A percentile compares a stretch with the other conserved stretches of the same genome.
These are phyloP conservation scores for Helostoma temminkii DNA, from an alignment of 2,797 vertebrate genomes.

Conservation along the genomic window DNA sequence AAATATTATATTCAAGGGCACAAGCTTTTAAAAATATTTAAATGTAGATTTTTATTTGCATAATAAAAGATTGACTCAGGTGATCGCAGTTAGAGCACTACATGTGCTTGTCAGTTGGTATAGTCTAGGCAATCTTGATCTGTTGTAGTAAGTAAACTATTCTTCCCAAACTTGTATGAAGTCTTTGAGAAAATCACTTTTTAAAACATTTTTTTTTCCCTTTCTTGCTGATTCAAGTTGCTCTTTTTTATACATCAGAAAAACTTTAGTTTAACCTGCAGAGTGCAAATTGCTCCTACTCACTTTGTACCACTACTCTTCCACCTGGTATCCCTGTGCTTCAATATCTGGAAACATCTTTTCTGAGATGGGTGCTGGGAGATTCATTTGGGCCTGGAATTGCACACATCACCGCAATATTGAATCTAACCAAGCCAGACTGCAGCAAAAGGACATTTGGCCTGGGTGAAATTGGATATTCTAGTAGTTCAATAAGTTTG, in stretches of 20 bases:
- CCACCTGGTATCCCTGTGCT: slow-evolving; percentile 78
- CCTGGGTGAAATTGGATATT: slow-evolving; percentile 83
- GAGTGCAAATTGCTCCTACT: slow-evolving; percentile 75
- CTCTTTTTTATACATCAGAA: slow-evolving; percentile 48
- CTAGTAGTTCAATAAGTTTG: slow-evolving; percentile 80
- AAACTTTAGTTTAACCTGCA: slow-evolving; percentile 77
- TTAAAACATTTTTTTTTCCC: no score
- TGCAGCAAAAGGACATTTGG: slow-evolving; percentile 80
- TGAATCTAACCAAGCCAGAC: slow-evolving; percentile 85
- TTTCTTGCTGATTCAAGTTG: slow-evolving; percentile 57
- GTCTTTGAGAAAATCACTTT: no score
- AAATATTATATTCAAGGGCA: not conserved
- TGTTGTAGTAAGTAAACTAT: no score
- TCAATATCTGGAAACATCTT: slow-evolving; percentile 84
- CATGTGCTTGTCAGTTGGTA: no score
- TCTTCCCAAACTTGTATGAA: no score
- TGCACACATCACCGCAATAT: slow-evolving; percentile 82
- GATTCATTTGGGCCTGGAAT: slow-evolving; percentile 83
- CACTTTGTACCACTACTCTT: slow-evolving; percentile 73
- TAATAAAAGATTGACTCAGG: slow-evolving; percentile 8
- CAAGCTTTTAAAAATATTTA: not conserved
- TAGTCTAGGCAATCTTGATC: no score
- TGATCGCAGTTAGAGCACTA: no score
- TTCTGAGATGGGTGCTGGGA: slow-evolving; percentile 74
- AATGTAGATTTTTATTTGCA: slow-evolving; percentile 4